These are phyloP conservation scores for Muscicapa adusta DNA, from an alignment of 2,113 vertebrate species.

Conservation along the genomic window DNA sequence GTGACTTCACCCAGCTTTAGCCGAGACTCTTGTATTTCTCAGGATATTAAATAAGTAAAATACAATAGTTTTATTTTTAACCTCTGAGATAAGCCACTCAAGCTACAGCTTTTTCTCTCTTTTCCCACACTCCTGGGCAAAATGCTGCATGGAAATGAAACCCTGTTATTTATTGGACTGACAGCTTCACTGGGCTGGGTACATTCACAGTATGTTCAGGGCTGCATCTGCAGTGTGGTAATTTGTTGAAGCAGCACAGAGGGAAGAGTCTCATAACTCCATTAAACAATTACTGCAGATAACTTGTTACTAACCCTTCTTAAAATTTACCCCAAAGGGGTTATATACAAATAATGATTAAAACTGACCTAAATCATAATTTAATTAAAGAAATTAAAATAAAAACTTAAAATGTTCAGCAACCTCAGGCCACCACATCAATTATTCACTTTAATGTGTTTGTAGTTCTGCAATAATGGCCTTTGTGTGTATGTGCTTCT, in stretches of 20 bases:
- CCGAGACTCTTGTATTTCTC: background rate
- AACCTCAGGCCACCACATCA: constrained; percentile 40
- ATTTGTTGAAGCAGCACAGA: background rate
- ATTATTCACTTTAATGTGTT: constrained; percentile 47
- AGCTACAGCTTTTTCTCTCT: background rate
- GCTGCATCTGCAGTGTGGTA: background rate
- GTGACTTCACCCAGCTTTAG: background rate
- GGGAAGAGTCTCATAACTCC: background rate
- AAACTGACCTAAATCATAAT: constrained; percentile 65
- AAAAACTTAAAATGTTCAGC: constrained; percentile 2
- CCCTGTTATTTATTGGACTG: background rate
- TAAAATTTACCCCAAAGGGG: constrained; percentile 33
- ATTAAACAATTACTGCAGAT: constrained; percentile 17
- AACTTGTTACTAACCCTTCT: constrained; percentile 23
- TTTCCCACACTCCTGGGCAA: background rate
- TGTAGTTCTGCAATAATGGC: background rate
- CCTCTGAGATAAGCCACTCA: background rate
- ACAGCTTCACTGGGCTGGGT: background rate
- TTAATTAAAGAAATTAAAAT: constrained; percentile 66
- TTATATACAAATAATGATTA: constrained; percentile 54
- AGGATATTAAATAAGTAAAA: background rate
- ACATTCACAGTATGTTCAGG: background rate
- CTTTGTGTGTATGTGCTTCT: background rate
- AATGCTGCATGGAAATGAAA: background rate
- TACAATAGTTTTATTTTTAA: background rate